Conservation (phyloP, 2,888 invertebrate species). For the Penaeus monodon region DNA sequence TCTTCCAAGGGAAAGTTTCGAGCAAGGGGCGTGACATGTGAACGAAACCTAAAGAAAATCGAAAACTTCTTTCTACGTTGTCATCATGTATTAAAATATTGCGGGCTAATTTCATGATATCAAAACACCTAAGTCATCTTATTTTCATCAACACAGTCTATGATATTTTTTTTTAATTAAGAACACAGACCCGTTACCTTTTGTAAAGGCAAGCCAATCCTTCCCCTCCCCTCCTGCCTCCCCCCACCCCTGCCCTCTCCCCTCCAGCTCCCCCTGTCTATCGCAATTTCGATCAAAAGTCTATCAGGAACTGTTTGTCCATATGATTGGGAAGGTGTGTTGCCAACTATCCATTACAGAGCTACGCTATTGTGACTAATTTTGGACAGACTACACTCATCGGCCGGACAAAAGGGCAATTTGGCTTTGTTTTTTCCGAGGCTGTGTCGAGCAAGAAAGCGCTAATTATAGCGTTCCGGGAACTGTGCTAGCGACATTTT, state of each 20-base stretch:
- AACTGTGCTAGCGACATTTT: no score
- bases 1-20: no score
- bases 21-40: no score
- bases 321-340: conserved; percentile 30
- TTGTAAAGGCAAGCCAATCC: background rate
- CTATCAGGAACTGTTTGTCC: conserved; percentile 34
- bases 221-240: no score
- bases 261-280: no score
- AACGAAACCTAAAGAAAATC: no score
- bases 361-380: background rate
- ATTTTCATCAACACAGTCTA: conserved; percentile 38
- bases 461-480: no score
- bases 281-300: background rate
- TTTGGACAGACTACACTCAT: no score
- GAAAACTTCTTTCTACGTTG: conserved; percentile 17
- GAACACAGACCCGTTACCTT: conserved; percentile 10
- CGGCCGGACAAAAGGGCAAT: no score
- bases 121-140: conserved; percentile 37
- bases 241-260: no score
- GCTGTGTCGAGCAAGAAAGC: no score
- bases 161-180: conserved; percentile 40
- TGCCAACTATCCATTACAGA: conserved; percentile 9
- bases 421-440: no score
- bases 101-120: conserved; percentile 42
- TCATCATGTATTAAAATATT: conserved; percentile 49